These are phyloP conservation scores for Hesperia comma DNA, from an alignment of 2,888 invertebrate species.

Conservation along the genomic window DNA sequence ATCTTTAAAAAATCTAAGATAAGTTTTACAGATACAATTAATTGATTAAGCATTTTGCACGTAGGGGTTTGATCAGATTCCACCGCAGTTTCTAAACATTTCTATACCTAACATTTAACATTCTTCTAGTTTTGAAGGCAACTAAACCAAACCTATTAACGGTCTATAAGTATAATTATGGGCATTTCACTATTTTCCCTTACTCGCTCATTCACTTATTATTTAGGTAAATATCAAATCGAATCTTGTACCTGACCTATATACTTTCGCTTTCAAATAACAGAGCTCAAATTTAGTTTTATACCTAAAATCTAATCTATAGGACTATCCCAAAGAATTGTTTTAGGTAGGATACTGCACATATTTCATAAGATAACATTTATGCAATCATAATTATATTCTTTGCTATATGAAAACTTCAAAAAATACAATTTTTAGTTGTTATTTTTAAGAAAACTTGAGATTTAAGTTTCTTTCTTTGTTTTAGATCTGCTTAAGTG, in stretches of 20 bases:
- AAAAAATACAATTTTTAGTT: too few species aligned
- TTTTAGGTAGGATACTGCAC: constrained; percentile 16
- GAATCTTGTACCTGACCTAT: constrained; percentile 35
- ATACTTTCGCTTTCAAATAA: constrained; percentile 34
- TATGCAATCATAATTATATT: too few species aligned
- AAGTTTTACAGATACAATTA: neutral
- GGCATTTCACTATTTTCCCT: too few species aligned
- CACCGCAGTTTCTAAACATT: too few species aligned
- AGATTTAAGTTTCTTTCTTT: too few species aligned
- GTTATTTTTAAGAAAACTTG: too few species aligned
- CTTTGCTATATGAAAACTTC: too few species aligned
- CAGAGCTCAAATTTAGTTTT: constrained; percentile 42
- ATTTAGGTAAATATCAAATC: constrained; percentile 19
- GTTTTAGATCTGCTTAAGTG: too few species aligned
- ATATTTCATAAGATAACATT: neutral
- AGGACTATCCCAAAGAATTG: constrained; percentile 36
- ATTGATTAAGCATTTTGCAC: neutral
- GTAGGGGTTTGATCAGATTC: neutral
- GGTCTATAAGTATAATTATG: too few species aligned
- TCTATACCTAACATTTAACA: neutral
- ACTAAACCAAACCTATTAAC: too few species aligned
- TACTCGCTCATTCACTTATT: neutral
- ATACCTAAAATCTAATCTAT: constrained; percentile 38
- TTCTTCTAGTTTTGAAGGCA: neutral
- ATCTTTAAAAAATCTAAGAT: too few species aligned